Evolutionary conservation across 2,888 invertebrate species (phyloP), one percentile per base, ranked within the genome.

Genomic region (Bombylius discolor): DNA sequence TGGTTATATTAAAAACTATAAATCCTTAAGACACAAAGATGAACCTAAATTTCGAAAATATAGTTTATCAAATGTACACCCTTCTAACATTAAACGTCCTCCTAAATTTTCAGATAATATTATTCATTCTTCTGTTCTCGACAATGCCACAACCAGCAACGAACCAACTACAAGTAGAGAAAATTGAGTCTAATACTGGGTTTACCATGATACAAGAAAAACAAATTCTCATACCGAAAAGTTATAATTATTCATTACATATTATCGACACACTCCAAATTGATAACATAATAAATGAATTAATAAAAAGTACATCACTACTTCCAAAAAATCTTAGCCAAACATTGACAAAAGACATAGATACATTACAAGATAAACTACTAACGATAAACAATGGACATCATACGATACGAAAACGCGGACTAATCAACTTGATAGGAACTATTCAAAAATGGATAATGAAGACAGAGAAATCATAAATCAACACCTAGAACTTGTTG

Each of bases 401-500:
- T 36, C 36, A 36, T 36, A 36, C 52, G 45, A 52, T 54, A 51
- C 39, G 36, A 45, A 59, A 58, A 55, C 52, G 56, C 48, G 57
- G 57, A 53, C 39, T 59, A 39, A 23, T 59, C 42, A 58, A 58
- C 45, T 55, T 57, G 39, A 46, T 54, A 33, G 59, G 56, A 53
- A 61, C 54, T 13, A 51, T 51, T 33, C 39, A 52, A 46, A 60
- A 58, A 59, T 58, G 57, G 52, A 59, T 32, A 53, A 58, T 42
- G 58, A 58, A 52, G 60, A 52, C 46, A 52, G 53, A 45, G 45
- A 56, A 49, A 39, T 42, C 46, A 56, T 56, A 11, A 49, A 52
- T 42, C n/a, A 54, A 23, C 49, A 54, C 42, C 39, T 54, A 42
- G 39, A 49, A 48, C 49, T 12, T 31, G 47, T 56, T 2, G 44